Evolutionary conservation across 2,888 invertebrate species (phyloP).

Genomic region (Drosophila leonis): DNA sequence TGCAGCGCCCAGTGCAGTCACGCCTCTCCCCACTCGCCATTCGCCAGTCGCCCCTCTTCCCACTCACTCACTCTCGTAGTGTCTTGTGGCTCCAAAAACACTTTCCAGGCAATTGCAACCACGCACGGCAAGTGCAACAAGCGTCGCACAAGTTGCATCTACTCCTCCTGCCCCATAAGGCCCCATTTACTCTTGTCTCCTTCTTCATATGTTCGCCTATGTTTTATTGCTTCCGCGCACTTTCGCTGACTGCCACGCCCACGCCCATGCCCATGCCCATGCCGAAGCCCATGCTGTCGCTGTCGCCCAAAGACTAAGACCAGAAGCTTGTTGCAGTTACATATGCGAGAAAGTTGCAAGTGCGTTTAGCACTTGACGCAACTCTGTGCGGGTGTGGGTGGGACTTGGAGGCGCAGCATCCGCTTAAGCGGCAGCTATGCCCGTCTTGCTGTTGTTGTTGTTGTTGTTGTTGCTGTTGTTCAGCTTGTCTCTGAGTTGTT

Average conservation of each 20-base stretch:
- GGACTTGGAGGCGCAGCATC: slow-evolving; percentile 45
- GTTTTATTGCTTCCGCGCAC: slow-evolving; percentile 77
- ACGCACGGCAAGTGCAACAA: slow-evolving; percentile 55
- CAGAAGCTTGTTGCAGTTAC: slow-evolving; percentile 56
- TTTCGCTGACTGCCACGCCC: slow-evolving; percentile 50
- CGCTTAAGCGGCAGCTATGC: slow-evolving; percentile 56
- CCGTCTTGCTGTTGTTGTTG: slow-evolving; percentile 47
- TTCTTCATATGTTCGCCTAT: slow-evolving; percentile 38
- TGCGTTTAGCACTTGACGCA: slow-evolving; percentile 67
- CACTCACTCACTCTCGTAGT: not conserved
- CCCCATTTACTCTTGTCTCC: not conserved
- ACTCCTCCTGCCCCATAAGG: not conserved
- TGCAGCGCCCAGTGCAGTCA: not conserved
- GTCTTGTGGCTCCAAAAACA: slow-evolving; percentile 43
- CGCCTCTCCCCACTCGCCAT: not conserved
- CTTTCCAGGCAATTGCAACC: slow-evolving; percentile 66
- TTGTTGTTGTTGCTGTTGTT: slow-evolving; percentile 42
- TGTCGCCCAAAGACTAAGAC: slow-evolving; percentile 33
- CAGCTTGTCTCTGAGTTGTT: slow-evolving; percentile 55
- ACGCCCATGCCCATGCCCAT: slow-evolving; percentile 20
- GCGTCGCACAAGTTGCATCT: slow-evolving; percentile 48
- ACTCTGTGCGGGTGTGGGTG: not conserved
- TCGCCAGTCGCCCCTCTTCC: not conserved
- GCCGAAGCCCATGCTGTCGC: not conserved
- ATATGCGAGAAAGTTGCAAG: slow-evolving; percentile 73